Evolutionary conservation across 2,888 invertebrate species (phyloP).

Genomic region (Drosophila dives): DNA sequence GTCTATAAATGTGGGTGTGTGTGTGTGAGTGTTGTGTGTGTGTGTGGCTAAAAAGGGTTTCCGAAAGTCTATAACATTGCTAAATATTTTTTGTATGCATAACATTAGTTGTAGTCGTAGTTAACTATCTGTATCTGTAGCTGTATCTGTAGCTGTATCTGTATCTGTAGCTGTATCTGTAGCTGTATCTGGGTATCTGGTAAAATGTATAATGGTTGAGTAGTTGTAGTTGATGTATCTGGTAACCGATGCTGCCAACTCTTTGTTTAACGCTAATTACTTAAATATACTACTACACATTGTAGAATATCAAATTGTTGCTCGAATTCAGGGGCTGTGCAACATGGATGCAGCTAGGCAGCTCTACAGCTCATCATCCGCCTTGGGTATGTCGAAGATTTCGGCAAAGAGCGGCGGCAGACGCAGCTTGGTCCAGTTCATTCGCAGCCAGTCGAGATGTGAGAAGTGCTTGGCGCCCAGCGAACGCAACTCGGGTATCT

Average conservation of each 20-base stretch:
- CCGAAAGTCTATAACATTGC: slow-evolving; percentile 56
- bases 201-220: slow-evolving; percentile 57
- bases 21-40: slow-evolving; percentile 14
- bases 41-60: slow-evolving; percentile 37
- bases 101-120: slow-evolving; percentile 40
- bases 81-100: slow-evolving; percentile 58
- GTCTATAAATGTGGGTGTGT: slow-evolving; percentile 36
- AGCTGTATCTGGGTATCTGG: slow-evolving; percentile 35
- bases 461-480: slow-evolving; percentile 93
- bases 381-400: slow-evolving; percentile 97
- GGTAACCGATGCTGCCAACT: slow-evolving; percentile 23
- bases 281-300: slow-evolving; percentile 55
- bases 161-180: slow-evolving; percentile 27
- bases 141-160: slow-evolving; percentile 14
- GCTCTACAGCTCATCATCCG: slow-evolving; percentile 88
- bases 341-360: not conserved
- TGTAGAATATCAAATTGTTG: slow-evolving; percentile 47
- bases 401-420: slow-evolving; percentile 97
- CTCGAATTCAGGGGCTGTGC: slow-evolving; percentile 33
- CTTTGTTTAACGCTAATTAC: slow-evolving; percentile 54
- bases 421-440: slow-evolving; percentile 93
- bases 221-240: slow-evolving; percentile 60
- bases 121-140: slow-evolving; percentile 49
- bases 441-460: slow-evolving; percentile 95
- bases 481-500: slow-evolving; percentile 91